phyloP scores from a whole-genome alignment of 2,888 invertebrate species.

The Euphydryas editha region DNA sequence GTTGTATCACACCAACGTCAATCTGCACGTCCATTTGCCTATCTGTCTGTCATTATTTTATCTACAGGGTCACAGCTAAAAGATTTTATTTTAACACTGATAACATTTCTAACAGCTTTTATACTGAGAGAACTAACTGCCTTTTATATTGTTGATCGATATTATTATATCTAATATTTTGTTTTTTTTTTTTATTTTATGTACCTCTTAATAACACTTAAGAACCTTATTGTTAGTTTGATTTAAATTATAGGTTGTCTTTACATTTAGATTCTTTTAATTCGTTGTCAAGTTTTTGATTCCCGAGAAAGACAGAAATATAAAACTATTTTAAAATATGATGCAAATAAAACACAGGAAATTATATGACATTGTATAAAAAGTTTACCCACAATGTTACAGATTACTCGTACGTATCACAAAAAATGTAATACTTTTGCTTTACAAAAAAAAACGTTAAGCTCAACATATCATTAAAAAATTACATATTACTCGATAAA shows the following conservation, averaged over 20 bases:
- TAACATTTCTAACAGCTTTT: constrained; percentile 21
- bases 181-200: neutral
- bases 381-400: neutral
- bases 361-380: constrained; percentile 9
- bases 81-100: constrained; percentile 31
- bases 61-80: constrained; percentile 20
- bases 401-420: neutral
- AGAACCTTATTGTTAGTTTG: neutral
- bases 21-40: constrained; percentile 34
- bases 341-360: neutral
- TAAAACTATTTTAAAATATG: neutral
- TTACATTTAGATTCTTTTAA: neutral
- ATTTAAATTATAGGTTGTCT: neutral
- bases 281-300: neutral
- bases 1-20: constrained; percentile 30
- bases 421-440: constrained; percentile 8
- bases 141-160: constrained; percentile 3
- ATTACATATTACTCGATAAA: constrained; percentile 19
- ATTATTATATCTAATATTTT: neutral
- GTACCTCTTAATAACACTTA: neutral
- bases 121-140: neutral
- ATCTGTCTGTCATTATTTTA: constrained; percentile 30
- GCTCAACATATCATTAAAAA: constrained; percentile 11
- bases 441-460: constrained; percentile 1
- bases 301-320: neutral